Base-by-base conservation (phyloP, 35 echinoderm and acorn worm genomes). In the Apostichopus parvimensis region DNA sequence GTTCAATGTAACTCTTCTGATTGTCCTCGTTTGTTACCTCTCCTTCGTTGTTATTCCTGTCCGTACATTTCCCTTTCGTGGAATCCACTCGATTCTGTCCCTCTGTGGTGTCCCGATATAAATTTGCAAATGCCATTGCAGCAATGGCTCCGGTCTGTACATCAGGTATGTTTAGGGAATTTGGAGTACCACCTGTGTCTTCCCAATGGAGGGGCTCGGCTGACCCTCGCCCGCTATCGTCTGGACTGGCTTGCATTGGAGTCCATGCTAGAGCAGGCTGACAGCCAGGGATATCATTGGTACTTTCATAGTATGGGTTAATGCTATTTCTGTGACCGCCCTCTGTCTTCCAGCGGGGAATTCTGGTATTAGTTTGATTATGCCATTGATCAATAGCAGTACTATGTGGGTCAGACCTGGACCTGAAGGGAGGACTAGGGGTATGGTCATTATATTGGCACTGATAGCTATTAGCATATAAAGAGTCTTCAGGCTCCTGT, bases 91-190 rank as follows among this genome's bases (percentile, higher is more conserved):
- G 58, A 20, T 60, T 86, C 11, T 81, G 71, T 14, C 79, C 65
- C 55, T 66, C 82, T 64, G 94, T 96, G 62, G 90, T 96, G 18
- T 92, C 96, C 87, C 97, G 78, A 54, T 98, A 98, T 17, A 98
- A 57, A 73, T 98, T 98, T 34, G 97, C 97, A 89, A 94, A 98
- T 12, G 97, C 97, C 92, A 99, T 91, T 1, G 97, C 97, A 78
- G 95, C 93, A 9, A 93, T 93, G 4, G 97, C 97, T 1, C 97
- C 97, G 25, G 76, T 92, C 71, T 96, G 95, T 12, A 99, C 97
- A 90, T 99, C 97, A 2, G 97, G 97, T 23, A 99, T 88, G 12
- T 93, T 99, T n/a, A 95, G 87, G 61, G 87, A 90, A 7, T 94
- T 89, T 4, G 95, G 90, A n/a, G 95, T 73, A 10, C 66, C 53